Base-by-base conservation (phyloP, 1,140 invertebrate genomes). In the Meloidogyne exigua region DNA sequence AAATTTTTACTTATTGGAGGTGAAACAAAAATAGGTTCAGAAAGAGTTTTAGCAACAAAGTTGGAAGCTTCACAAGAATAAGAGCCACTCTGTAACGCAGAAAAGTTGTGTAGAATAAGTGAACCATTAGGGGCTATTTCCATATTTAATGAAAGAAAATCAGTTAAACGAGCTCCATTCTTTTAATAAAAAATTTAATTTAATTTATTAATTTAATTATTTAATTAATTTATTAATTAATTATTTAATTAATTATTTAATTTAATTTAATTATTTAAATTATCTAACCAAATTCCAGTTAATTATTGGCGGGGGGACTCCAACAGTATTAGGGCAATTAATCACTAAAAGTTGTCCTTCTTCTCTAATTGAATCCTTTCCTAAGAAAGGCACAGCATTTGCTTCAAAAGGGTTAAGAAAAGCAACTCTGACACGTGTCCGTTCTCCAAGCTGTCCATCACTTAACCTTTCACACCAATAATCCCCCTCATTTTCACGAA, bases 91-190 rank as follows among this genome's bases (percentile, higher is more conserved):
- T 73, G 72, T 64, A 64, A 64, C 11, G 57, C 23, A 13, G 72
- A 73, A 64, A 73, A 25, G 26, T 73, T 73, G 72, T 73, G 72
- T 13, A 73, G 39, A 36, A 73, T 44, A n/a, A 73, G 72, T 15
- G 72, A 73, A 3, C 72, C 72, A 21, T 73, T 73, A 12, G 72
- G 72, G 9, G 65, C 49, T 11, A 73, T 73, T 73, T 73, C 57
- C 72, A 64, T 64, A 64, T 73, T 73, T 64, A 64, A 65, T 23
- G 57, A 25, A 13, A 65, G 57, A 21, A 73, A 73, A 23, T 73
- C 72, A n/a, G n/a, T 57, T 15, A 73, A 23, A 39, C 72, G 72
- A 0, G 26, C 72, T 23, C 72, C 72, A 64, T 73, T 73, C 72
- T 73, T 62, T 39, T 39, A n/a, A n/a, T n/a, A n/a, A n/a, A n/a